Evolutionary conservation across 2,797 vertebrate species (phyloP), one percentile per base, ranked within the genome.

Genomic region (Malacoctenus gilli): DNA sequence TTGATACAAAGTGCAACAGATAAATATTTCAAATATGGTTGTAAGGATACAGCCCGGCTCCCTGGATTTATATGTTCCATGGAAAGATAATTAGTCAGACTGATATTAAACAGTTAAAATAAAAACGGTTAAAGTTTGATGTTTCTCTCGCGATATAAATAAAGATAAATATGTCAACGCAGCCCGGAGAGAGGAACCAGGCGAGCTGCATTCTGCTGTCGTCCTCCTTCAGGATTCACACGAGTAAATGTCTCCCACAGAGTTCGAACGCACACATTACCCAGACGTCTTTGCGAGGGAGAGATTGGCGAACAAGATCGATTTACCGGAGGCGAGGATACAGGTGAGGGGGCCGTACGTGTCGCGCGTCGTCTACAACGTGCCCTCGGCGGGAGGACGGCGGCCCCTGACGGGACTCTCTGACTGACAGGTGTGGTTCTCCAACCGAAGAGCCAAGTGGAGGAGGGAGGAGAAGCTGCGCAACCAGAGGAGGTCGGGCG

Each of bases 251-350:
- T 85, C 54, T 60, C 82, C 62, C 40, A 42, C 85, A 95, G 94
- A 95, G 83, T 95, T 95, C 83, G 94, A 95, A 78, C 88, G 93
- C 73, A 95, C 94, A 52, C 94, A 95, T 80, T 95, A 95, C 79
- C 94, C 94, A 43, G 94, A 95, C 52, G 93, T 95, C 66, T 95
- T 95, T 80, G 93, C 92, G 6, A 87, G 94, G 59, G 93, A 95
- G 84, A 89, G 92, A 85, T 64, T 95, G 82, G 94, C 94, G 2
- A 92, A 93, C 72, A 95, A 95, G 83, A 95, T 95, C 2, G 92
- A 95, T 77, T 84, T 95, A 60, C 94, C 94, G 1, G 94, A 95
- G 72, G 94, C 94, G 59, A 89, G 94, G 63, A 95, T 95, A 87
- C 94, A 95, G 92, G 94, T 94, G 63, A 78, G 43, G 1, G 1